Percentiles rank a stretch among this genome's conserved stretches.
phyloP scores from a whole-genome alignment of 2,888 invertebrate genomes.

The Drosophila siamana region DNA sequence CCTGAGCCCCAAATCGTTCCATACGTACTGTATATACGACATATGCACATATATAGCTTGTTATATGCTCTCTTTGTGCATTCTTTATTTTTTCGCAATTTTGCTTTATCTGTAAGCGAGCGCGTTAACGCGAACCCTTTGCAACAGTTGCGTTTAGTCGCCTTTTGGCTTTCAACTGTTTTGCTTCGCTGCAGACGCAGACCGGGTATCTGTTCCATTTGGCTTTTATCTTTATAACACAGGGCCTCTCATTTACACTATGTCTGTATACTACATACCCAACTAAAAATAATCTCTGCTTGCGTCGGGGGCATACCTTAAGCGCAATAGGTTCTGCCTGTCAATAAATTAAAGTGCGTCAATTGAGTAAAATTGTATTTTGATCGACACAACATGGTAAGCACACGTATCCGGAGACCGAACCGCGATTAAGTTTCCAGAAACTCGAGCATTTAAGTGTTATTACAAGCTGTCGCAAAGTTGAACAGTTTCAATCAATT shows the following conservation, averaged over 20 bases:
- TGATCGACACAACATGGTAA: conserved; percentile 73
- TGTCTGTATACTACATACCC: conserved; percentile 4
- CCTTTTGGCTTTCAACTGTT: conserved; percentile 54
- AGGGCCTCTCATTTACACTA: conserved; percentile 8
- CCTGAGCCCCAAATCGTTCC: conserved; percentile 23
- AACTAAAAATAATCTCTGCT: conserved; percentile 31
- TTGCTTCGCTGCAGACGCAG: conserved; percentile 38
- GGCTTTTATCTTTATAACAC: conserved; percentile 65
- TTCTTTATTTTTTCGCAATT: conserved; percentile 28
- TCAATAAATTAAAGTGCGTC: conserved; percentile 45
- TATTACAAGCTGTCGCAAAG: conserved; percentile 1
- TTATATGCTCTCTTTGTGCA: conserved; percentile 4
- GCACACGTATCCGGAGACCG: conserved; percentile 11
- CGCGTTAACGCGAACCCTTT: conserved; percentile 46
- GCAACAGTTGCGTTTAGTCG: conserved; percentile 61
- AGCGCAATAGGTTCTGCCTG: conserved; percentile 14
- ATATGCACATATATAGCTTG: conserved; percentile 1
- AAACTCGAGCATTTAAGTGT: conserved; percentile 8
- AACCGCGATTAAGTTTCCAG: conserved; percentile 12
- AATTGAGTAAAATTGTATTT: conserved; percentile 38
- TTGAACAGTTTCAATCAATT: background rate
- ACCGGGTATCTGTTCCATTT: conserved; percentile 8
- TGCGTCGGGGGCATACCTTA: conserved; percentile 25
- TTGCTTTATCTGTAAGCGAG: conserved; percentile 67
- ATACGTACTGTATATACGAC: conserved; percentile 14